Conservation (phyloP, 2,888 invertebrate genomes). For the Aporophyla lueneburgensis region DNA sequence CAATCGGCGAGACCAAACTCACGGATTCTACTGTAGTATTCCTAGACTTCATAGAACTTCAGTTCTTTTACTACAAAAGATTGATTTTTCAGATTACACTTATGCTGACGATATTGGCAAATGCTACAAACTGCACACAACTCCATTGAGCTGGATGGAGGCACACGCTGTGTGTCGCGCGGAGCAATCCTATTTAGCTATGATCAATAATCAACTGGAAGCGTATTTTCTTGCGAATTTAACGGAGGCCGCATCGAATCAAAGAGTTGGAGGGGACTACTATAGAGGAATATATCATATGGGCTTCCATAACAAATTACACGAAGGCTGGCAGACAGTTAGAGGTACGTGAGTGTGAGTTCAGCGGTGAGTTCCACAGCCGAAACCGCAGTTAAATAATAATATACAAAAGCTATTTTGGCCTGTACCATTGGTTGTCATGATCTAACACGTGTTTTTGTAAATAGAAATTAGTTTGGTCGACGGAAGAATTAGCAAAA, state of each 20-base stretch:
- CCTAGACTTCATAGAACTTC: too few species aligned
- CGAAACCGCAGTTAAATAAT: background rate
- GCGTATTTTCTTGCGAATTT: constrained; percentile 37
- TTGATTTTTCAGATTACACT: constrained; percentile 71
- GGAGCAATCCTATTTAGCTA: constrained; percentile 71
- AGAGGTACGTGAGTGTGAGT: constrained; percentile 69
- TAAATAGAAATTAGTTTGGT: too few species aligned
- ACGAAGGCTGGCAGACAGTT: constrained; percentile 72
- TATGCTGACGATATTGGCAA: constrained; percentile 69
- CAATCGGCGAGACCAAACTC: too few species aligned
- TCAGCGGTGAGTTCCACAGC: background rate
- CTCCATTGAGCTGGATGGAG: constrained; percentile 78
- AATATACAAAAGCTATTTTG: too few species aligned
- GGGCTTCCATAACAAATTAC: constrained; percentile 70
- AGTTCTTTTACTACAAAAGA: too few species aligned
- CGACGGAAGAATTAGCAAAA: too few species aligned
- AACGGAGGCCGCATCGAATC: background rate
- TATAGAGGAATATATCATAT: constrained; percentile 62
- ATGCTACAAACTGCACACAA: constrained; percentile 83
- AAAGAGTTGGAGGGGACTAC: constrained; percentile 21
- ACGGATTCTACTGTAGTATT: too few species aligned
- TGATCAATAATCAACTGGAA: constrained; percentile 71
- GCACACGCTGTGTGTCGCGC: constrained; percentile 74
- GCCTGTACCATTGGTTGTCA: too few species aligned
- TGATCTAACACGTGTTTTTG: too few species aligned